A percentile compares a stretch with the other conserved stretches of the same genome.
Conservation (phyloP, 2,888 invertebrate genomes). For the Melanostoma mellinum region DNA sequence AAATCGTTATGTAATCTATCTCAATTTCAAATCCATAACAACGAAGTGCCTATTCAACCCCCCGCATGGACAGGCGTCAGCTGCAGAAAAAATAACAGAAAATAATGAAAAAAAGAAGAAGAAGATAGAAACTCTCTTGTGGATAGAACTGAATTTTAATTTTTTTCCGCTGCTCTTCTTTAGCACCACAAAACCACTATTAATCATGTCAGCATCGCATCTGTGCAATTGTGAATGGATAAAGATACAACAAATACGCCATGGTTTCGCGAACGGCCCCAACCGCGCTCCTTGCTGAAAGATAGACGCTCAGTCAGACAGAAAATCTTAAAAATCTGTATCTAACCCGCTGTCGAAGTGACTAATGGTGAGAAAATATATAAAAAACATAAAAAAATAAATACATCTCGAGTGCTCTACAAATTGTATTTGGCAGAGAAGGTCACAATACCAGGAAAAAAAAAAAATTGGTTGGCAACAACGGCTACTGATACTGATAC, state of each 20-base stretch:
- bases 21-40: constrained; percentile 70
- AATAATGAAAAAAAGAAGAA: constrained; percentile 30
- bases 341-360: constrained; percentile 69
- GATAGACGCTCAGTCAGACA: constrained; percentile 67
- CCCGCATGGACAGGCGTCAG: constrained; percentile 62
- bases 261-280: constrained; percentile 48
- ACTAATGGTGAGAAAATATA: constrained; percentile 61
- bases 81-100: constrained; percentile 47
- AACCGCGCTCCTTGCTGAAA: constrained; percentile 43
- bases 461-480: constrained; percentile 26
- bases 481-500: constrained; percentile 45
- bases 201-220: constrained; percentile 72
- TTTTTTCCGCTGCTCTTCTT: constrained; percentile 40
- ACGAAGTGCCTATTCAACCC: constrained; percentile 52
- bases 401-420: constrained; percentile 23
- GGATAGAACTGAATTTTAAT: constrained; percentile 60
- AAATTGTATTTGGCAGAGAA: constrained; percentile 37
- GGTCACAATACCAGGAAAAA: constrained; percentile 29
- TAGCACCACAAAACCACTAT: constrained; percentile 69
- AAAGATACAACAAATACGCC: constrained; percentile 66
- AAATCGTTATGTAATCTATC: constrained; percentile 64
- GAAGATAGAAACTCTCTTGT: constrained; percentile 28
- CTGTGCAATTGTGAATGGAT: constrained; percentile 64
- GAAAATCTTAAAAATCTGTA: constrained; percentile 66
- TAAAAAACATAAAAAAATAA: constrained; percentile 17